A percentile compares a stretch with the other conserved stretches of the same genome.
Evolutionary conservation across 2,113 vertebrate species (phyloP).

Genomic region (Engraulis encrasicolus): DNA sequence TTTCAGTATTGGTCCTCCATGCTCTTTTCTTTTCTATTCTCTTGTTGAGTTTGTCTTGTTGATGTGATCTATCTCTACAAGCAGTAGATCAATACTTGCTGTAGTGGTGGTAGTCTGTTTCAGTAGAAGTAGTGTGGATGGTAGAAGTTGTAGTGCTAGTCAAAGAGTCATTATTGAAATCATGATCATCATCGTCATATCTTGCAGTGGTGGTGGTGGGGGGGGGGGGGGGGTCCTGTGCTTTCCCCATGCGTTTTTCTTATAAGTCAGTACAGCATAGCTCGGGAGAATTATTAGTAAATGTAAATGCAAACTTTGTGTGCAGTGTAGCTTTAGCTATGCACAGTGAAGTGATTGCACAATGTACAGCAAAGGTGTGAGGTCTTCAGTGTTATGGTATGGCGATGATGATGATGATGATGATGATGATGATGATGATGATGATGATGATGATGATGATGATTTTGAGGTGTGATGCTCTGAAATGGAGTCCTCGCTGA

Average conservation of each 20-base stretch:
- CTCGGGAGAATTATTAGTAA: neutral
- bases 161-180: neutral
- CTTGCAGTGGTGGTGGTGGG: no score
- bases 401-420: constrained; percentile 29
- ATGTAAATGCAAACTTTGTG: neutral
- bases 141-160: neutral
- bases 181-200: neutral
- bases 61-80: neutral
- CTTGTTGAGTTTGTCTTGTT: neutral
- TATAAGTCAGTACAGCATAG: neutral
- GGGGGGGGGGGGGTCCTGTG: neutral
- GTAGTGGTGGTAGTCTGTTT: neutral
- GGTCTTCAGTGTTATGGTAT: neutral
- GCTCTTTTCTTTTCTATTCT: neutral
- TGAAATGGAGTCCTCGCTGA: neutral
- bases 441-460: no score
- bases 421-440: constrained; percentile 48
- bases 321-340: neutral
- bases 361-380: neutral
- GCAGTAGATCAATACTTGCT: neutral
- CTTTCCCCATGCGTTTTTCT: neutral
- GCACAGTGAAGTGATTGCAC: neutral
- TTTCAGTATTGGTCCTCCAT: neutral
- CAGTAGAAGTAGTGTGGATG: neutral
- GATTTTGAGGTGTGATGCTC: constrained; percentile 30